Evolutionary conservation across 2,113 vertebrate genomes (phyloP).

Genomic region (Lepisosteus osseus): DNA sequence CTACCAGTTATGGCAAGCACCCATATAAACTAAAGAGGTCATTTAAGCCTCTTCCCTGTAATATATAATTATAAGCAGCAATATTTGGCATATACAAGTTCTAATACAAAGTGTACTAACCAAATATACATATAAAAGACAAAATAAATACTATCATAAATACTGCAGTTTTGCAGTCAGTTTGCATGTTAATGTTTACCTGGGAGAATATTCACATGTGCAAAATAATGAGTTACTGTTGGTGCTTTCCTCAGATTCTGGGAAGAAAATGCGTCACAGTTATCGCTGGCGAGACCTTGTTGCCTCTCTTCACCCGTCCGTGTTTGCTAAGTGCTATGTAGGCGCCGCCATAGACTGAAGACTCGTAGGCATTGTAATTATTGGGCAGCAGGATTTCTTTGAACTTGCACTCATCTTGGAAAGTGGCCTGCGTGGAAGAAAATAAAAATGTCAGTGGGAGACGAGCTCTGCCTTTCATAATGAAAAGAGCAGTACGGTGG

Average conservation of each 20-base stretch:
- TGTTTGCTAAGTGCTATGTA: slow-evolving; percentile 93
- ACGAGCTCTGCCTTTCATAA: background rate
- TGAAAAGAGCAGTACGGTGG: too few species aligned
- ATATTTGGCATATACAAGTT: slow-evolving; percentile 58
- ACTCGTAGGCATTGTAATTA: slow-evolving; percentile 95
- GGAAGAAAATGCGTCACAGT: slow-evolving; percentile 95
- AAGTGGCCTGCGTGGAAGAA: slow-evolving; percentile 69
- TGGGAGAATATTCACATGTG: slow-evolving; percentile 76
- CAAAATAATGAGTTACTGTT: slow-evolving; percentile 73
- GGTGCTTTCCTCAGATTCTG: slow-evolving; percentile 74
- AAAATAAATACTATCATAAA: slow-evolving; percentile 72
- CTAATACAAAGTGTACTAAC: slow-evolving; percentile 71
- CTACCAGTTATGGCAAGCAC: slow-evolving; percentile 58
- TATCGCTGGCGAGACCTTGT: slow-evolving; percentile 85
- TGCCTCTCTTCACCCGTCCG: slow-evolving; percentile 83
- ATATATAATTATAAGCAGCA: slow-evolving; percentile 71
- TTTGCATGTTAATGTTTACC: slow-evolving; percentile 56
- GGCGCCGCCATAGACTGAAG: slow-evolving; percentile 69
- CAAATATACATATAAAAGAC: slow-evolving; percentile 77
- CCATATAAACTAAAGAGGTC: slow-evolving; percentile 52
- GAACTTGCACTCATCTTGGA: slow-evolving; percentile 93
- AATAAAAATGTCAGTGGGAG: slow-evolving; percentile 17
- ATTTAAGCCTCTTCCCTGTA: slow-evolving; percentile 43
- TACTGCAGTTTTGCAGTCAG: slow-evolving; percentile 54
- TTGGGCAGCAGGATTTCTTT: slow-evolving; percentile 87